A percentile compares a stretch with the other conserved stretches of the same genome.
These are phyloP conservation scores for Urocynchramus pylzowi DNA, from an alignment of 2,113 vertebrate species.

Conservation along the genomic window DNA sequence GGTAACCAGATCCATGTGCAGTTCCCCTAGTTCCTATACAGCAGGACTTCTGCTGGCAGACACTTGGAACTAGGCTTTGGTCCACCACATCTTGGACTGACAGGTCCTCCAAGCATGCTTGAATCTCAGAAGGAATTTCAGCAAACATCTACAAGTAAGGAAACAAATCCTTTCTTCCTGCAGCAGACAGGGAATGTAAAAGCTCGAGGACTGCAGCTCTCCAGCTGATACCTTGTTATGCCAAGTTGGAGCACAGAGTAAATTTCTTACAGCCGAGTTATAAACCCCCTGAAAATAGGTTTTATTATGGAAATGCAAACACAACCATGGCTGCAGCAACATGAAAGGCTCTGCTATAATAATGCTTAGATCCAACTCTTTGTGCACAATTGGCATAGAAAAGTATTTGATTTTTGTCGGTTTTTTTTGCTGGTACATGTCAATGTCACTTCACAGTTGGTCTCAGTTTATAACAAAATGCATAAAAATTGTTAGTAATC, in stretches of 20 bases:
- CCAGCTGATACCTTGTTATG: slow-evolving; percentile 34
- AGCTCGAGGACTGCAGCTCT: background rate
- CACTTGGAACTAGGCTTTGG: background rate
- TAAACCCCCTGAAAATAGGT: slow-evolving; percentile 72
- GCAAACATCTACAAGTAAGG: background rate
- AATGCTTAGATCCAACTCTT: slow-evolving; percentile 57
- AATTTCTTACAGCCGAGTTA: slow-evolving; percentile 60
- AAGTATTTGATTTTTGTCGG: slow-evolving; percentile 32
- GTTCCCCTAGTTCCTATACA: background rate
- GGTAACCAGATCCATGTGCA: background rate
- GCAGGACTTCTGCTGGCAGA: background rate
- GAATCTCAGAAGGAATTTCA: background rate
- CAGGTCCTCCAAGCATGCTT: background rate
- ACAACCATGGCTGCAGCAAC: slow-evolving; percentile 53
- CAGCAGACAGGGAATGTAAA: background rate
- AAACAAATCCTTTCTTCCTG: background rate
- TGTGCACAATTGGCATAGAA: slow-evolving; percentile 66
- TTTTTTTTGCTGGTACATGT: slow-evolving; percentile 44
- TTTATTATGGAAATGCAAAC: slow-evolving; percentile 68
- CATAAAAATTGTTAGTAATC: slow-evolving; percentile 63
- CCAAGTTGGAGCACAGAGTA: slow-evolving; percentile 53
- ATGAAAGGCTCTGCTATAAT: slow-evolving; percentile 67
- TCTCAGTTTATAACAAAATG: slow-evolving; percentile 45
- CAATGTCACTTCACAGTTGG: slow-evolving; percentile 60
- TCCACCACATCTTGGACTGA: background rate